Evolutionary conservation across 2,888 invertebrate species (phyloP).

Genomic region (Acanthococcus lagerstroemiae): DNA sequence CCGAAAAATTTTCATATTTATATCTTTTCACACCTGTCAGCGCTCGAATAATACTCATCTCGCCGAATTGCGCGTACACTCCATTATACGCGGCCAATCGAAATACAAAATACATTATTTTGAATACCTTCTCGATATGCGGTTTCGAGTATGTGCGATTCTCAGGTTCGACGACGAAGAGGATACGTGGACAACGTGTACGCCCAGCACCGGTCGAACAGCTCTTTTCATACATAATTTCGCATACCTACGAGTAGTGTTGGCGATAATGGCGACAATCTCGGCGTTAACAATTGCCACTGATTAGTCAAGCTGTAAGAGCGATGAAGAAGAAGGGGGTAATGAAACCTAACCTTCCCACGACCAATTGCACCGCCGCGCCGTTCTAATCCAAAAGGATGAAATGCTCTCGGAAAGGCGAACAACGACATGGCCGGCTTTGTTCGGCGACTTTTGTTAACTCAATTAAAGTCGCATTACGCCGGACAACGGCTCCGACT

Average conservation of each 20-base stretch:
- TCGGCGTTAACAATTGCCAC: conserved; percentile 1
- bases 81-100: background rate
- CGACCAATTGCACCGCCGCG: conserved; percentile 6
- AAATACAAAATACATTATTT: background rate
- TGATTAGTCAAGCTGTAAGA: conserved; percentile 6
- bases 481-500: background rate
- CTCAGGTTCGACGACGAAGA: too few species aligned
- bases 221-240: too few species aligned
- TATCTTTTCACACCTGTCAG: background rate
- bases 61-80: too few species aligned
- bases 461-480: background rate
- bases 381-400: background rate
- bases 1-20: background rate
- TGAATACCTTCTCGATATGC: too few species aligned
- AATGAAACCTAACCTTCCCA: conserved; percentile 4
- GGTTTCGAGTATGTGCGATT: too few species aligned
- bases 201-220: too few species aligned
- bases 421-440: background rate
- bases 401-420: background rate
- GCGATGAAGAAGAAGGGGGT: background rate
- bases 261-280: background rate
- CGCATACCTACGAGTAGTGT: too few species aligned
- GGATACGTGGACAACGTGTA: too few species aligned
- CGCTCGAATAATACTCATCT: too few species aligned
- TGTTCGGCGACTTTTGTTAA: background rate